Evolutionary conservation across 2,797 vertebrate species (phyloP), one percentile per base, ranked within the genome.

Genomic region (Chelon labrosus): DNA sequence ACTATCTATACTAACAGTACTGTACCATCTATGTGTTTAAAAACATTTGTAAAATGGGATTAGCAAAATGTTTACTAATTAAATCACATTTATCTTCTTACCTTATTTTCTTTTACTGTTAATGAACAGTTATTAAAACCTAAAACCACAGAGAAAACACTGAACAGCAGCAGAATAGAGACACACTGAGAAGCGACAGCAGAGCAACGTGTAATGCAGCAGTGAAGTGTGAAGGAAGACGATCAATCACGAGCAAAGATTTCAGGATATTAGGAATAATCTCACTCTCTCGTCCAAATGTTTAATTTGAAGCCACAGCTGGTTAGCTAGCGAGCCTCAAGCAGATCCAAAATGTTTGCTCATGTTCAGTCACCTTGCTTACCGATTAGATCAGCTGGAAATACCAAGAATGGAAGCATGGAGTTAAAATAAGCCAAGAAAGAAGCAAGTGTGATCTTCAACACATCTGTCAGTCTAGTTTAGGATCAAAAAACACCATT

Each of bases 161-260:
- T 35, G 56, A 25, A 58, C 13, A 53, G 65, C 46, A 70, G 58
- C 35, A 82, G 51, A 31, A 25, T 8, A 19, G 39, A 44, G 37
- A 52, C 2, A 56, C 5, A 39, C 11, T 12, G 35, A 72, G 37
- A 39, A 42, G 41, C 13, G 12, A 19, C 2, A 25, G 64, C 46
- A 44, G 22, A 37, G 19, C 11, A 25, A 17, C 9, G 13, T 2
- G 46, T 12, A 59, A 63, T 7, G 27, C 62, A 56, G 50, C 8
- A n/a, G 47, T 4, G n/a, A 53, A 55, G 53, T 27, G 20, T 35
- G 44, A 63, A 38, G 49, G 38, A 49, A 69, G 4, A 16, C n/a
- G 42, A 49, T 11, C 7, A 62, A 4, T 31, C 22, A 63, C 14
- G 7, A 70, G 75, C 72, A 73, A 78, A 81, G 13, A 51, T 22